Conservation (phyloP, 2,888 invertebrate species). For the Ophioninae sp. region DNA sequence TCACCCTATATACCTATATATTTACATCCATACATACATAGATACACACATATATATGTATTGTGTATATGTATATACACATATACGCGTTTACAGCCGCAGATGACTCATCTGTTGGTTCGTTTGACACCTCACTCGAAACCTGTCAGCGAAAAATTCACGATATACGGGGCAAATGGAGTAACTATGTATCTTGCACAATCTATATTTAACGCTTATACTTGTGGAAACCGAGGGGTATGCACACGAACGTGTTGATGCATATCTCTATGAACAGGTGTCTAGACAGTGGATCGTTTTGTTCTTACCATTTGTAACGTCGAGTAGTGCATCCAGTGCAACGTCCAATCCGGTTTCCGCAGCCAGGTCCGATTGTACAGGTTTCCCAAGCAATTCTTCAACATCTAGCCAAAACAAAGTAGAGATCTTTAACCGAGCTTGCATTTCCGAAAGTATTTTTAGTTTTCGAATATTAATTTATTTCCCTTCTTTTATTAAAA, state of each 20-base stretch:
- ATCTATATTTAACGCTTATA: background rate
- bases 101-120: slow-evolving; percentile 52
- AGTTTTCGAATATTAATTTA: no score
- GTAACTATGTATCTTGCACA: background rate
- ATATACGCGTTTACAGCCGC: slow-evolving; percentile 7
- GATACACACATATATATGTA: background rate
- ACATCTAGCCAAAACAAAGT: slow-evolving; percentile 83
- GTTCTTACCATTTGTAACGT: slow-evolving; percentile 86
- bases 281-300: slow-evolving; percentile 31
- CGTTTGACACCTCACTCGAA: slow-evolving; percentile 54
- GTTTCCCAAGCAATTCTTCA: slow-evolving; percentile 88
- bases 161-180: slow-evolving; percentile 25
- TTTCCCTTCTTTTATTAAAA: no score
- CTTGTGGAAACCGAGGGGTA: background rate
- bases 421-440: no score
- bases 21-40: background rate
- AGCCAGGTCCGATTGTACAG: slow-evolving; percentile 89
- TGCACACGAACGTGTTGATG: slow-evolving; percentile 6
- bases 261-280: background rate
- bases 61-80: background rate
- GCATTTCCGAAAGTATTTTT: no score
- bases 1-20: background rate
- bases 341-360: slow-evolving; percentile 89
- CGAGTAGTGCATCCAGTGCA: slow-evolving; percentile 87
- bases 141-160: slow-evolving; percentile 50